A percentile compares a stretch with the other conserved stretches of the same genome.
Conservation (phyloP, 2,113 vertebrate genomes). For the Pterophyllum scalare region DNA sequence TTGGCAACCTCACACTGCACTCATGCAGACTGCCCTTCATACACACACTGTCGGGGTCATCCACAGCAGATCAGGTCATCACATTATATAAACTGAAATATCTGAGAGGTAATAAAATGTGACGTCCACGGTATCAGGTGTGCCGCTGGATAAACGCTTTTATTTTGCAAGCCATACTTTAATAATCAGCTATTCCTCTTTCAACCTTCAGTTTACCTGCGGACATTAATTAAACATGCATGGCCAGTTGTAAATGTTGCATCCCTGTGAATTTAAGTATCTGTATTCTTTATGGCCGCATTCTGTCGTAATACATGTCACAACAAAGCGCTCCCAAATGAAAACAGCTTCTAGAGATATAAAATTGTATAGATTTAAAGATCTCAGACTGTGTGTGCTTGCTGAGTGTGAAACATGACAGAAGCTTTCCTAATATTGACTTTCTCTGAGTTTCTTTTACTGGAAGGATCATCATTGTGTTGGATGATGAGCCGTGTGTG, state of each 20-base stretch:
- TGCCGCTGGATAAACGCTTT: not conserved
- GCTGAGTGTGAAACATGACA: not conserved
- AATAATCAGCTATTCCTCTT: not conserved
- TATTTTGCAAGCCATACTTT: not conserved
- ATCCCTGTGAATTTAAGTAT: not conserved
- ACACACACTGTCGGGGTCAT: not conserved
- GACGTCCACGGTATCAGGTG: not conserved
- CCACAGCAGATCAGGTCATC: not conserved
- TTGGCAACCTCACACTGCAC: too few relatives aligned
- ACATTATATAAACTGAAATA: too few relatives aligned
- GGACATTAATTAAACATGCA: not conserved
- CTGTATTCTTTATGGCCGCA: too few relatives aligned
- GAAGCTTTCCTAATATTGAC: not conserved
- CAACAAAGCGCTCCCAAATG: fast-evolving
- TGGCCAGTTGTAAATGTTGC: not conserved
- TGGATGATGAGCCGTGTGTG: not conserved
- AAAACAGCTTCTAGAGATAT: not conserved
- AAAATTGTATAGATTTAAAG: not conserved
- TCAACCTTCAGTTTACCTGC: not conserved
- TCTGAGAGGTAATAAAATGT: not conserved
- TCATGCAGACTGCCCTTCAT: fast-evolving
- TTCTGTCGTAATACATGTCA: not conserved
- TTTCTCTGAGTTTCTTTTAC: not conserved
- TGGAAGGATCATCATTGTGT: not conserved
- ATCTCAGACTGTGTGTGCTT: too few relatives aligned